Base-by-base conservation (phyloP, 2,113 vertebrate species). In the Lipophrys pholis region DNA sequence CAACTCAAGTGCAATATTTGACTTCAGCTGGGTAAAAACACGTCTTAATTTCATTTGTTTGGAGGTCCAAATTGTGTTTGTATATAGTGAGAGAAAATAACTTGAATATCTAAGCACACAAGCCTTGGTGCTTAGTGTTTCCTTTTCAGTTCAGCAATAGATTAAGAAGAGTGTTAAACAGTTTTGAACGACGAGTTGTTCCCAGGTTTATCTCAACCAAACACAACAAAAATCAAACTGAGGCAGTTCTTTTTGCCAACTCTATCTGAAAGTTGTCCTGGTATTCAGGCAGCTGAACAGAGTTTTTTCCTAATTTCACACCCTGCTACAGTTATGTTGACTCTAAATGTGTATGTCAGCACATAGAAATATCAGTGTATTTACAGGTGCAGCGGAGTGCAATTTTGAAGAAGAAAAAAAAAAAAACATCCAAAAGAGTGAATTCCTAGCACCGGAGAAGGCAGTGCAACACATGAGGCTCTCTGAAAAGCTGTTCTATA, bases 131-230 rank as follows among this genome's bases (percentile, higher is more conserved):
- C 21, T 30, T 30, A 4, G 21, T 30, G 21, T 30, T 30, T 30
- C 21, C 21, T 71, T 5, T 30, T 59, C 41, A 59, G 40, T 48
- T 71, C 46, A 41, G 38, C 42, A 17, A 6, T 55, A 16, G n/a
- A 12, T 64, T 39, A 38, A 21, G n/a, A 46, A 51, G 39, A 16
- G 46, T 42, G 6, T 15, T 10, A 70, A 57, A 57, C 11, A 45
- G 15, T 1, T 38, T 68, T 60, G 38, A 56, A 54, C 21, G n/a
- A 50, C 7, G 14, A 71, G 10, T 16, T 7, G n/a, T 8, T 8
- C 48, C 14, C 6, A 49, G 8, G 48, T 8, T 15, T 49, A 8
- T 2, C n/a, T 49, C n/a, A n/a, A 16, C n/a, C 12, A 16, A 49
- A 49, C n/a, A 43, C 42, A 43, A 30, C 21, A 30, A 30, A 30